Conservation (phyloP, 2,888 invertebrate species). For the Morpho deidamia region DNA sequence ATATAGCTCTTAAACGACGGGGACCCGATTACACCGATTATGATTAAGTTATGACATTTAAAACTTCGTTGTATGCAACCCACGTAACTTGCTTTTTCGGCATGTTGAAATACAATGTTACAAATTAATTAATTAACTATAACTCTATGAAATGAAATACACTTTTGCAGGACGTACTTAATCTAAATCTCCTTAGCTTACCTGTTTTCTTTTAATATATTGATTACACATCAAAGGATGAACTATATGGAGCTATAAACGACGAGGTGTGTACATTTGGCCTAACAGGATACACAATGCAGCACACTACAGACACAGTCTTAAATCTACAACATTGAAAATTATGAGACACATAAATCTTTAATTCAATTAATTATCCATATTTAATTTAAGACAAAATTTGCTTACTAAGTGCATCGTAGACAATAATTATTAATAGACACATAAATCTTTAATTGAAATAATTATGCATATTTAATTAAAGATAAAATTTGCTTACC, state of each 20-base stretch:
- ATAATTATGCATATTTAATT: too few species aligned
- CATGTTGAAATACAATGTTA: constrained; percentile 27
- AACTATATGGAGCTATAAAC: constrained; percentile 35
- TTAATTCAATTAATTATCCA: too few species aligned
- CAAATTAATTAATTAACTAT: constrained; percentile 25
- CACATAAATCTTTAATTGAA: too few species aligned
- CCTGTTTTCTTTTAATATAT: constrained; percentile 53
- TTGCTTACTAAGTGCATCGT: too few species aligned
- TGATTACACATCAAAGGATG: constrained; percentile 23
- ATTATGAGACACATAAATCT: too few species aligned
- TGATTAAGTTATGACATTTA: constrained; percentile 4
- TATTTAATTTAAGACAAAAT: too few species aligned
- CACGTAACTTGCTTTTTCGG: constrained; percentile 33
- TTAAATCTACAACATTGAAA: not conserved
- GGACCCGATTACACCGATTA: constrained; percentile 3
- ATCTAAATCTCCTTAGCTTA: constrained; percentile 49
- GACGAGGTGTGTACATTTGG: constrained; percentile 31
- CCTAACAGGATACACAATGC: constrained; percentile 12
- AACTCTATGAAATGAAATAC: constrained; percentile 64
- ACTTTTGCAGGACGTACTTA: constrained; percentile 58
- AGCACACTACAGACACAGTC: not conserved
- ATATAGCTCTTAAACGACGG: constrained; percentile 29
- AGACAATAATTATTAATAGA: too few species aligned
- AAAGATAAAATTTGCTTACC: too few species aligned
- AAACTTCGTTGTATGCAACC: constrained; percentile 66